Conservation (phyloP, 2,113 vertebrate genomes). For the Phodopus roborovskii region DNA sequence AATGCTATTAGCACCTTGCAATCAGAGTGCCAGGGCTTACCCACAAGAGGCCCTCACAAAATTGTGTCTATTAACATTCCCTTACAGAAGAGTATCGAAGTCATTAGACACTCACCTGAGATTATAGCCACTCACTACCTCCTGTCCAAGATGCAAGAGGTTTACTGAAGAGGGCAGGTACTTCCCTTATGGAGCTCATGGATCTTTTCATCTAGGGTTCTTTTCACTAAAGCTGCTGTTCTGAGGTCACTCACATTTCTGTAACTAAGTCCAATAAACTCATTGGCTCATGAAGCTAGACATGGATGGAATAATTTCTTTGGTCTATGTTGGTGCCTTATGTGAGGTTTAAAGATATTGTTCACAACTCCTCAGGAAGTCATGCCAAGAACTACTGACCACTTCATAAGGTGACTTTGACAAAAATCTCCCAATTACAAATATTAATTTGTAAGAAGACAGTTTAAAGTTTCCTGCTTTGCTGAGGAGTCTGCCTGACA, state of each 20-base stretch:
- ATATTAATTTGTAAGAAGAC: too few species aligned
- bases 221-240: not conserved
- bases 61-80: not conserved
- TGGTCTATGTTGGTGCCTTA: not conserved
- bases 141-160: not conserved
- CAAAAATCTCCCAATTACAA: slow-evolving; percentile 45
- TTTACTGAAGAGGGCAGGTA: not conserved
- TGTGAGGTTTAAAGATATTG: not conserved
- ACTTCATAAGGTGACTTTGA: not conserved
- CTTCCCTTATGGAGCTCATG: not conserved
- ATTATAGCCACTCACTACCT: not conserved
- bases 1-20: not conserved
- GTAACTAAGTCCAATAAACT: not conserved
- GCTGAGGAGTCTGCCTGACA: too few species aligned
- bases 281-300: not conserved
- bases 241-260: not conserved
- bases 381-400: not conserved
- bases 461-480: too few species aligned
- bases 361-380: not conserved
- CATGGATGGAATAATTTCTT: not conserved
- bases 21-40: not conserved
- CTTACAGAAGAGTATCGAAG: not conserved
- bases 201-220: not conserved
- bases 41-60: not conserved
- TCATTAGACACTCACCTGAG: not conserved